Conservation (phyloP, 2,113 vertebrate genomes). For the Canis aureus region DNA sequence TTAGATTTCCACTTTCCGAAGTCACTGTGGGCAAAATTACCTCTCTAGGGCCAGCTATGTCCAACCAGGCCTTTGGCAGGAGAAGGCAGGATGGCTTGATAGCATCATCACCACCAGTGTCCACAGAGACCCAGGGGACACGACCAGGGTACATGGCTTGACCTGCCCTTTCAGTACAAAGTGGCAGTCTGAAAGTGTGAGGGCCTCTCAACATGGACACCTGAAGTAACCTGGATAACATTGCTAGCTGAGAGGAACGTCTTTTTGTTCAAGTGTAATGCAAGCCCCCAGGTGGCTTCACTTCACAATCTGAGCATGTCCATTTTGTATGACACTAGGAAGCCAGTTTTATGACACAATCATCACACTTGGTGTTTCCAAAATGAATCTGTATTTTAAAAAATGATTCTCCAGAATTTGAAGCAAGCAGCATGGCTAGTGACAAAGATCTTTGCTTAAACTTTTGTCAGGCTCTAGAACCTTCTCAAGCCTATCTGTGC, state of each 20-base stretch:
- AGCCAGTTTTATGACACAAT: background rate
- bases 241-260: background rate
- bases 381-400: constrained; percentile 19
- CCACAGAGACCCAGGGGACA: background rate
- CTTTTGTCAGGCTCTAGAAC: background rate
- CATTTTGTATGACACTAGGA: background rate
- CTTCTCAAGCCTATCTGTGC: background rate
- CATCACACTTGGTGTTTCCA: background rate
- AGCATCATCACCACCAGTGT: background rate
- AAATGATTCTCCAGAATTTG: background rate
- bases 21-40: background rate
- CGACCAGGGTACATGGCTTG: background rate
- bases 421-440: background rate
- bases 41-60: background rate
- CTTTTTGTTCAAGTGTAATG: background rate
- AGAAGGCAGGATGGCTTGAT: background rate
- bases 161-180: background rate
- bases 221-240: background rate
- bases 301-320: background rate
- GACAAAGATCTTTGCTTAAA: background rate
- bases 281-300: background rate
- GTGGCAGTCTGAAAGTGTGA: background rate
- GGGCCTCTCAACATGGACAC: background rate
- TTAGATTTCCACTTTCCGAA: background rate
- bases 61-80: background rate